Evolutionary conservation across 64 coral and sea anemone genomes (phyloP).

Genomic region (Dendronephthya gigantea): DNA sequence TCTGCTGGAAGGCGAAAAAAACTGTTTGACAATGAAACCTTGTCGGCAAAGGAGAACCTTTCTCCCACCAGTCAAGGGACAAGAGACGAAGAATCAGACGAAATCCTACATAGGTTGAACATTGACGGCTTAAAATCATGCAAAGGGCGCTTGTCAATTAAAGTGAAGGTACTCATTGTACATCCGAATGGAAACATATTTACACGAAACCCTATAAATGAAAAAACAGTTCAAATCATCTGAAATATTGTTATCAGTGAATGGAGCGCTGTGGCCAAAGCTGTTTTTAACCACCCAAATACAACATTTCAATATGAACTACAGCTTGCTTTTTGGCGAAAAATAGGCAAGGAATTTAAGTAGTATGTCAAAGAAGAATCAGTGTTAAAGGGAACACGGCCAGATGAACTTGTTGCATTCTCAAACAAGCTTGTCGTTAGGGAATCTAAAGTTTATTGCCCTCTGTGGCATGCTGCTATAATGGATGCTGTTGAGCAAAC

Average conservation of each 20-base stretch:
- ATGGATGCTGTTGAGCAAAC: not conserved
- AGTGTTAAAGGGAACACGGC: slow-evolving; percentile 8
- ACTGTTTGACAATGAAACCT: too few relatives aligned
- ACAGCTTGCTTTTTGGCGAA: not conserved
- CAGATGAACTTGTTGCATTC: slow-evolving; percentile 18
- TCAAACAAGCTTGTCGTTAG: slow-evolving; percentile 7
- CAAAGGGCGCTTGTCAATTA: not conserved
- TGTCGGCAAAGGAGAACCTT: too few relatives aligned
- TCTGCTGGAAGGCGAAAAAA: too few relatives aligned
- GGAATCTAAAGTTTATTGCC: not conserved
- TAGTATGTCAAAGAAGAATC: not conserved
- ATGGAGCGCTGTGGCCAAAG: not conserved
- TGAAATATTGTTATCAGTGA: not conserved
- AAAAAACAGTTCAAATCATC: not conserved
- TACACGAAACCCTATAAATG: not conserved
- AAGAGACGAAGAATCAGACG: not conserved
- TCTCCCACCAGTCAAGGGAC: slow-evolving; percentile 4
- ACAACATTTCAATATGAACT: not conserved
- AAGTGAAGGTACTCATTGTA: slow-evolving; percentile 19
- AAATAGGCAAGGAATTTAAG: slow-evolving; percentile 6
- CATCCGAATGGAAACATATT: slow-evolving; percentile 14
- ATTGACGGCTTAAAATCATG: not conserved
- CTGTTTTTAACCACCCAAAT: not conserved
- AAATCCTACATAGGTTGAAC: not conserved
- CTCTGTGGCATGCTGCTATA: not conserved